Conservation (phyloP, 2,888 invertebrate genomes). For the Heliothis peltigera region DNA sequence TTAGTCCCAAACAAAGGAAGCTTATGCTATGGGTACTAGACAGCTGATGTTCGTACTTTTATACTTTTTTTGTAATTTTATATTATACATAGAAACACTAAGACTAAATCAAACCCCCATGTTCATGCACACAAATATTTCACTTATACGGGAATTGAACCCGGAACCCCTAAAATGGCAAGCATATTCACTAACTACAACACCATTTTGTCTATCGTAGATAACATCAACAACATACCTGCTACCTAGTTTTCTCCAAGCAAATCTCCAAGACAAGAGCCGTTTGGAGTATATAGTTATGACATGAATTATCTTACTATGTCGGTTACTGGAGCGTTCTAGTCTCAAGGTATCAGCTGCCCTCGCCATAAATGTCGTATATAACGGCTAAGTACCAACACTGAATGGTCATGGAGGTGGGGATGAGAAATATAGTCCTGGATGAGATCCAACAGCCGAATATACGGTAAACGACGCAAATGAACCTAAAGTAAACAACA, state of each 20-base stretch:
- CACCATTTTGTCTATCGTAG: too few relatives aligned
- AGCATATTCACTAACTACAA: too few relatives aligned
- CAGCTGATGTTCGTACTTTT: too few relatives aligned
- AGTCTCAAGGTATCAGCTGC: constrained; percentile 56
- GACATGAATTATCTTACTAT: constrained; percentile 35
- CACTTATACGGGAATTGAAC: too few relatives aligned
- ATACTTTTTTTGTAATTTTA: too few relatives aligned
- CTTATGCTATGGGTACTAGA: too few relatives aligned
- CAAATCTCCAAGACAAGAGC: constrained; percentile 24
- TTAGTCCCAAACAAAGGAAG: too few relatives aligned
- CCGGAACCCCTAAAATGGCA: too few relatives aligned
- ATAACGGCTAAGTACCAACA: constrained; percentile 48
- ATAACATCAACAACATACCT: background rate
- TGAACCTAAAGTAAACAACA: constrained; percentile 8
- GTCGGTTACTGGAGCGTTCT: constrained; percentile 17
- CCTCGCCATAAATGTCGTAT: constrained; percentile 50
- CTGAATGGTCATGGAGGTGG: constrained; percentile 52
- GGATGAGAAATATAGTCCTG: constrained; percentile 46
- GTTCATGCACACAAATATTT: too few relatives aligned
- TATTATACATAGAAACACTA: too few relatives aligned
- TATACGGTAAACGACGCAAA: constrained; percentile 5
- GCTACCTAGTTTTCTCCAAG: constrained; percentile 23
- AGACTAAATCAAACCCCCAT: too few relatives aligned
- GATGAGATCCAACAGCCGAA: constrained; percentile 42
- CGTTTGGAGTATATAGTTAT: constrained; percentile 35